phyloP scores from a whole-genome alignment of 1,140 invertebrate genomes.

The Aplysia californica region DNA sequence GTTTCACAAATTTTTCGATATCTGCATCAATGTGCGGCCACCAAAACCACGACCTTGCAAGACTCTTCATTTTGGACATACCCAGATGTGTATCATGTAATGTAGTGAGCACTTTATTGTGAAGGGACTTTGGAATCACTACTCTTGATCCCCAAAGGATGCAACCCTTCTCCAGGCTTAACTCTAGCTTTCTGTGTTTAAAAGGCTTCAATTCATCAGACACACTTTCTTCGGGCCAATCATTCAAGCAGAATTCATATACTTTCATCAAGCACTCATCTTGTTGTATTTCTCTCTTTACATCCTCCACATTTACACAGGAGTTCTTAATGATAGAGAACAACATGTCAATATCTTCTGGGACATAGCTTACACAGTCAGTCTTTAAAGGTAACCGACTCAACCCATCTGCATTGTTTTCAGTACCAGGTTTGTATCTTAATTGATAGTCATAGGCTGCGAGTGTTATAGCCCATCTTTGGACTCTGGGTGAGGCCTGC shows the following conservation, averaged over 20 bases:
- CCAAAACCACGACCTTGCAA: constrained; percentile 71
- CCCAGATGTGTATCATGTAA: constrained; percentile 69
- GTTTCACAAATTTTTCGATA: constrained; percentile 62
- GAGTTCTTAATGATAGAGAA: background rate
- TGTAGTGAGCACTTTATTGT: constrained; percentile 57
- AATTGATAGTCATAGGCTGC: constrained; percentile 58
- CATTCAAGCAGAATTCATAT: background rate
- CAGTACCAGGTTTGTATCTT: constrained; percentile 55
- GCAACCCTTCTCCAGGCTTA: constrained; percentile 8
- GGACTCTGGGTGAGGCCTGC: constrained; percentile 49
- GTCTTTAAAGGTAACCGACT: background rate
- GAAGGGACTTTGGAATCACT: constrained; percentile 64
- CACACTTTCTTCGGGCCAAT: background rate
- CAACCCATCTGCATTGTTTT: constrained; percentile 43
- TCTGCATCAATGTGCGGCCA: constrained; percentile 69
- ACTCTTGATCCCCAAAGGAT: constrained; percentile 17
- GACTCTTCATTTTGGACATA: constrained; percentile 46
- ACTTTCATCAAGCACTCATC: background rate
- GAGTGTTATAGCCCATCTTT: constrained; percentile 51
- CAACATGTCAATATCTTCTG: background rate
- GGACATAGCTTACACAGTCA: background rate
- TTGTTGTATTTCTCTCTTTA: background rate
- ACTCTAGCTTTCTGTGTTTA: constrained; percentile 2
- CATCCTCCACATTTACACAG: background rate
- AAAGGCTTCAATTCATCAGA: constrained; percentile 47